Conservation (phyloP, 2,888 invertebrate species). For the Anagyrus pseudococci region DNA sequence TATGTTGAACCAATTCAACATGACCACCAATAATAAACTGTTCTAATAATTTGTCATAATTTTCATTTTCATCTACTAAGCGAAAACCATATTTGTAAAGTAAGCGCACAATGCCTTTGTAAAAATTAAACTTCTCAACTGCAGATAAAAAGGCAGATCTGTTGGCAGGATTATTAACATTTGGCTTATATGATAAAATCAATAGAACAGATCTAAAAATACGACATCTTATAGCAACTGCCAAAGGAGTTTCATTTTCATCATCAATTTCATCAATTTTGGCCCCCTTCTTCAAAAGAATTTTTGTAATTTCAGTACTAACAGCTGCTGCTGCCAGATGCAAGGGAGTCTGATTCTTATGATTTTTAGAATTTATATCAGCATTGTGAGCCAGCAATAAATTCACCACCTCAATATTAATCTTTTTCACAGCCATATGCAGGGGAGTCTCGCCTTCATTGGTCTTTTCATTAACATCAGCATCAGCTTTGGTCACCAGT, state of each 20-base stretch:
- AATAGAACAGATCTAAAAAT: conserved; percentile 5
- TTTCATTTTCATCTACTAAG: conserved; percentile 1
- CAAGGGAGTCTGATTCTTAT: conserved; percentile 17
- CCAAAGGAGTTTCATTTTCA: conserved; percentile 19
- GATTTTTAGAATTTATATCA: conserved; percentile 13
- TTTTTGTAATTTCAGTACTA: conserved; percentile 12
- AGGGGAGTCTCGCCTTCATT: conserved; percentile 14
- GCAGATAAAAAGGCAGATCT: conserved; percentile 20
- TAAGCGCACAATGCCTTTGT: conserved; percentile 4
- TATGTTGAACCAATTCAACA: conserved; percentile 5
- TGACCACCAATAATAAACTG: neutral
- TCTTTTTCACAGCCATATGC: conserved; percentile 16
- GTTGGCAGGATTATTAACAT: conserved; percentile 1
- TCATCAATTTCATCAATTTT: conserved; percentile 12
- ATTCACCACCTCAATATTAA: conserved; percentile 8
- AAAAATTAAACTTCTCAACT: conserved; percentile 3
- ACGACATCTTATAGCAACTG: conserved; percentile 12
- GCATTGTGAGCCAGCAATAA: conserved; percentile 18
- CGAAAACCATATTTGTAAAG: conserved; percentile 15
- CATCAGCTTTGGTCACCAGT: conserved; percentile 8
- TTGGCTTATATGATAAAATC: conserved; percentile 18
- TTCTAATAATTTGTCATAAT: conserved; percentile 9
- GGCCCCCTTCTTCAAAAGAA: conserved; percentile 11
- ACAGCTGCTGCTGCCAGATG: conserved; percentile 22
- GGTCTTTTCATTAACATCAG: conserved; percentile 8